Conservation (phyloP, 2,888 invertebrate genomes). For the Mechanitis mazaeus region DNA sequence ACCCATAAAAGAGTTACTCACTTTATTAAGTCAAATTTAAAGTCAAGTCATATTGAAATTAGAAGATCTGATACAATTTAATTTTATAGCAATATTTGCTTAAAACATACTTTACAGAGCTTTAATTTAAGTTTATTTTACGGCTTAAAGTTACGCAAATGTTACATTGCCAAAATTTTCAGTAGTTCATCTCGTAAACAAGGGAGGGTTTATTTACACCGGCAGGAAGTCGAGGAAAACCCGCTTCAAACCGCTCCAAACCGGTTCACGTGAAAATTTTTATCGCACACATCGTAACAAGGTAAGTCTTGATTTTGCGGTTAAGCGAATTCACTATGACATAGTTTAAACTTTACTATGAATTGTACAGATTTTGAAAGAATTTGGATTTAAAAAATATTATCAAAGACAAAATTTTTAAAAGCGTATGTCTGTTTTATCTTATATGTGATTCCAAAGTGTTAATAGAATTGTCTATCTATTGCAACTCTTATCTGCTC, state of each 20-base stretch:
- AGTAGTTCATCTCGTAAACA: constrained; percentile 18
- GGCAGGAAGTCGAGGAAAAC: constrained; percentile 13
- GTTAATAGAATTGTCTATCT: no score
- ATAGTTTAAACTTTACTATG: constrained; percentile 14
- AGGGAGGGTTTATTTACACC: constrained; percentile 19
- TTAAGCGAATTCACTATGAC: constrained; percentile 21
- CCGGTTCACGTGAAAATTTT: constrained; percentile 23
- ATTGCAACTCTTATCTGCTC: no score
- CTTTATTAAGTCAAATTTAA: no score
- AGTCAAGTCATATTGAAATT: no score
- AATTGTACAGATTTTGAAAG: not conserved
- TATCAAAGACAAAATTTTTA: no score
- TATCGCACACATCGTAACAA: constrained; percentile 25
- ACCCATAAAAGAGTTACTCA: no score
- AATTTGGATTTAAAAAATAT: not conserved
- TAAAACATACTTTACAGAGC: no score
- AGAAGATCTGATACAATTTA: no score
- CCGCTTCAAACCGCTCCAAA: constrained; percentile 3
- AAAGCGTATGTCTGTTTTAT: no score
- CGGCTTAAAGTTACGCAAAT: constrained; percentile 3
- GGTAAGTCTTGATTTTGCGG: constrained; percentile 25
- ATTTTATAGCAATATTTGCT: no score
- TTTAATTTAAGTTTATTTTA: not conserved
- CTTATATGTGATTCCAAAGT: no score
- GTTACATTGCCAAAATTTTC: constrained; percentile 11